phyloP scores from a whole-genome alignment of 1,140 invertebrate species.

The Zelostemma sp. region DNA sequence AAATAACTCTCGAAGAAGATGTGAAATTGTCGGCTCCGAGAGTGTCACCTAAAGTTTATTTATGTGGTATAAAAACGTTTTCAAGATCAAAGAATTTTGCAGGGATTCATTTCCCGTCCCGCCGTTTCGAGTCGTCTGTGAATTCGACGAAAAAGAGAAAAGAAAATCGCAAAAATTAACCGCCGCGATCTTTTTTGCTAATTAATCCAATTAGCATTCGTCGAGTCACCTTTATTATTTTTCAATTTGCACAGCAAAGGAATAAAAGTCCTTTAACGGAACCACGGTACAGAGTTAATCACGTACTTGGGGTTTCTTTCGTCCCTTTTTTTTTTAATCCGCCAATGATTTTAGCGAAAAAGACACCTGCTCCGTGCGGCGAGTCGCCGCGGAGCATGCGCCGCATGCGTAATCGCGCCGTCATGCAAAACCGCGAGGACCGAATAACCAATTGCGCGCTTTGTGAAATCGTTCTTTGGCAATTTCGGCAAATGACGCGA shows the following conservation, averaged over 20 bases:
- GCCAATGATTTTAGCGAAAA: slow-evolving; percentile 41
- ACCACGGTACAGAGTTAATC: slow-evolving; percentile 31
- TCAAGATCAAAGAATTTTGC: no score
- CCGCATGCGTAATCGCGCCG: slow-evolving; percentile 47
- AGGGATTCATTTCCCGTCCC: no score
- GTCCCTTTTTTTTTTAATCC: slow-evolving; percentile 14
- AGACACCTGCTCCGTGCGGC: slow-evolving; percentile 23
- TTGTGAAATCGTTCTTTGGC: slow-evolving; percentile 41
- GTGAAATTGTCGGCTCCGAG: no score
- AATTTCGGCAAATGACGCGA: slow-evolving; percentile 29
- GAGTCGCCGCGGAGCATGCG: slow-evolving; percentile 27
- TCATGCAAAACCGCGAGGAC: slow-evolving; percentile 43
- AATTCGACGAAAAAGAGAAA: no score
- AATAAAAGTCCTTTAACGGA: slow-evolving; percentile 19
- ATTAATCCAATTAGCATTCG: no score
- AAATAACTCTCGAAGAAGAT: no score
- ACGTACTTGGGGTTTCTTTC: slow-evolving; percentile 38
- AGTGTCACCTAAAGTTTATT: no score
- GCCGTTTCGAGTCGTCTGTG: no score
- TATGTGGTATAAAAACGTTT: no score
- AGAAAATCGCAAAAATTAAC: no score
- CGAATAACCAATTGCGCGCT: slow-evolving; percentile 44
- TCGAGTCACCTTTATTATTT: slow-evolving; percentile 1
- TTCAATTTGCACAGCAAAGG: slow-evolving; percentile 16
- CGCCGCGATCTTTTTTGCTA: no score